Evolutionary conservation across 2,888 invertebrate genomes (phyloP).

Genomic region (Parnassius mnemosyne): DNA sequence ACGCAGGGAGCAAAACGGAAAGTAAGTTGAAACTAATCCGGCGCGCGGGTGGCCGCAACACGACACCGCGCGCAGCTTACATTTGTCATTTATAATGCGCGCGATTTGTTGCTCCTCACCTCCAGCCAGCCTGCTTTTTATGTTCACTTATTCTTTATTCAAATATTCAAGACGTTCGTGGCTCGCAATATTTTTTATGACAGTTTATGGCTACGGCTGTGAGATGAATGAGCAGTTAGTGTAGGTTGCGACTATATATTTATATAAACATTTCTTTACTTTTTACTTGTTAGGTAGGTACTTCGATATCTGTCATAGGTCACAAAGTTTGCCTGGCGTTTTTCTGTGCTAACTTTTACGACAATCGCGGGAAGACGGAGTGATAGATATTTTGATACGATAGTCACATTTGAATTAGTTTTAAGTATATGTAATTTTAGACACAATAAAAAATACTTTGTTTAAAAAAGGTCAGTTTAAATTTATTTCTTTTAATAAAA

Average conservation of each 20-base stretch:
- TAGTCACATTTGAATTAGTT: too few relatives aligned
- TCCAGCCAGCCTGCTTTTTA: slow-evolving; percentile 61
- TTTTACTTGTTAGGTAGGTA: too few relatives aligned
- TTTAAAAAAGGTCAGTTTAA: too few relatives aligned
- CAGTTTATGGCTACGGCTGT: slow-evolving; percentile 58
- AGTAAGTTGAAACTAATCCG: slow-evolving; percentile 76
- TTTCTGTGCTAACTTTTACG: too few relatives aligned
- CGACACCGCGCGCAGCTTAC: slow-evolving; percentile 74
- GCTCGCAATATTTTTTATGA: slow-evolving; percentile 66
- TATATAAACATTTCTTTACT: too few relatives aligned
- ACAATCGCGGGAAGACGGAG: too few relatives aligned
- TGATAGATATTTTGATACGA: too few relatives aligned
- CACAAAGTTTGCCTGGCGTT: too few relatives aligned
- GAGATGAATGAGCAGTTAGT: slow-evolving; percentile 24
- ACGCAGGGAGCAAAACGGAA: slow-evolving; percentile 56
- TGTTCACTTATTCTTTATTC: slow-evolving; percentile 72
- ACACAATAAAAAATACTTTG: too few relatives aligned
- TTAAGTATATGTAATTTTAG: too few relatives aligned
- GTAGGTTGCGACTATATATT: slow-evolving; percentile 1
- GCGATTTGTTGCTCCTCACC: slow-evolving; percentile 78
- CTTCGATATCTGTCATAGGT: too few relatives aligned
- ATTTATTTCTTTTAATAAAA: too few relatives aligned
- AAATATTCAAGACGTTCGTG: slow-evolving; percentile 62
- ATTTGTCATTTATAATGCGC: slow-evolving; percentile 80
- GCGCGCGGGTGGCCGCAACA: slow-evolving; percentile 72